Evolutionary conservation across 2,113 vertebrate genomes (phyloP), one percentile per base, ranked within the genome.

Genomic region (Menidia beryllina): DNA sequence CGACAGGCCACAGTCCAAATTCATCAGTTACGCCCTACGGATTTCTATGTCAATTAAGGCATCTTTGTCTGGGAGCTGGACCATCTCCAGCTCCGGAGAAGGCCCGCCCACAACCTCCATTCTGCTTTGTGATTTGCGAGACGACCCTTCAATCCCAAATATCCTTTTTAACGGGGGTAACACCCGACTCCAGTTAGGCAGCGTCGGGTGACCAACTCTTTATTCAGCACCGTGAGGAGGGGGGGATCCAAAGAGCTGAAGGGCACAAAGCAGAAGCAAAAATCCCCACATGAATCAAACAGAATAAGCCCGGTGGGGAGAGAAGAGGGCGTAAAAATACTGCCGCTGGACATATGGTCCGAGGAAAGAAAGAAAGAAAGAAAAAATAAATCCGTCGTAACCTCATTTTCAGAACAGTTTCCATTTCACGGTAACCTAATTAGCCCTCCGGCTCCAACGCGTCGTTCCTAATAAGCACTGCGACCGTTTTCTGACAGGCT

Each of bases 131-230:
- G 85, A 93, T 84, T 94, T 89, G 93, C 76, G 59, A 61, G 5
- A 12, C 3, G 30, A 66, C 21, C 77, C 80, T 50, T 93, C 91
- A 77, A 64, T 90, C 88, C 88, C 58, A 38, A 25, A 53, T 6
- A 19, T 7, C 36, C 21, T 64, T 80, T 50, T 50, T 77, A 79
- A 84, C 75, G 69, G 89, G 83, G 89, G 83, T 81, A 83, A 93
- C 93, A 93, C 93, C 93, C 92, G 92, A 85, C 82, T 91, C 82
- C 77, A 79, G 75, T 62, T 76, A 65, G 77, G 57, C 82, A 88
- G 87, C 88, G 84, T 88, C 89, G 91, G 90, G 91, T 91, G 87
- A 91, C 89, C 84, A 86, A 84, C 69, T 69, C 74, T 70, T 57
- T 53, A 63, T 79, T 73, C 69, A 38, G 53, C 50, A 12, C 69